These are phyloP conservation scores for Lathronympha strigana DNA, from an alignment of 2,888 invertebrate genomes.

Conservation along the genomic window DNA sequence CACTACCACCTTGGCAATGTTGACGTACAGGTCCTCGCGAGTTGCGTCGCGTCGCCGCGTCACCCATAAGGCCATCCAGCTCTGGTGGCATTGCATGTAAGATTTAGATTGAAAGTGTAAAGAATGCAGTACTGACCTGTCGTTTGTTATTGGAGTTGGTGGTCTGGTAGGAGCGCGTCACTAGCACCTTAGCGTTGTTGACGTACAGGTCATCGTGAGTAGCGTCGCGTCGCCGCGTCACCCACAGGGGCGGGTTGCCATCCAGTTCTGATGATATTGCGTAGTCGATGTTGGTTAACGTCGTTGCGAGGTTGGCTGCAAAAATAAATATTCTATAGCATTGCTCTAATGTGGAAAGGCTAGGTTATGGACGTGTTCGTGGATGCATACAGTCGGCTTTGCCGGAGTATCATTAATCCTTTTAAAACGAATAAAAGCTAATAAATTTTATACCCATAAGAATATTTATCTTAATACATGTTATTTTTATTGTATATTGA, in stretches of 20 bases:
- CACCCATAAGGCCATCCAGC: no score
- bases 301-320: slow-evolving; percentile 90
- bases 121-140: slow-evolving; percentile 59
- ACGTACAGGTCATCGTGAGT: slow-evolving; percentile 91
- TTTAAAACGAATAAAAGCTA: no score
- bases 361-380: no score
- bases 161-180: slow-evolving; percentile 87
- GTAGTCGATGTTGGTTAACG: slow-evolving; percentile 87
- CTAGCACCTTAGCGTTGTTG: slow-evolving; percentile 92
- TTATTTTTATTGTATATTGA: no score
- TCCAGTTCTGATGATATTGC: slow-evolving; percentile 91
- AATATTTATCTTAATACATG: no score
- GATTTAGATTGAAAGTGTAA: not conserved
- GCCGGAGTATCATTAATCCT: no score
- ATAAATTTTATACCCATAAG: no score
- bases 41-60: no score
- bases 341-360: no score
- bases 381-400: no score
- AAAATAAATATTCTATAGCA: slow-evolving; percentile 47
- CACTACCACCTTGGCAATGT: slow-evolving; percentile 91
- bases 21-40: slow-evolving; percentile 90
- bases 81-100: no score
- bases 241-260: slow-evolving; percentile 94
- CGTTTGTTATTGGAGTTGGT: slow-evolving; percentile 78
- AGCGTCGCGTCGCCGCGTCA: slow-evolving; percentile 86